Base-by-base conservation (phyloP, 2,888 invertebrate species). In the Polyommatus icarus region DNA sequence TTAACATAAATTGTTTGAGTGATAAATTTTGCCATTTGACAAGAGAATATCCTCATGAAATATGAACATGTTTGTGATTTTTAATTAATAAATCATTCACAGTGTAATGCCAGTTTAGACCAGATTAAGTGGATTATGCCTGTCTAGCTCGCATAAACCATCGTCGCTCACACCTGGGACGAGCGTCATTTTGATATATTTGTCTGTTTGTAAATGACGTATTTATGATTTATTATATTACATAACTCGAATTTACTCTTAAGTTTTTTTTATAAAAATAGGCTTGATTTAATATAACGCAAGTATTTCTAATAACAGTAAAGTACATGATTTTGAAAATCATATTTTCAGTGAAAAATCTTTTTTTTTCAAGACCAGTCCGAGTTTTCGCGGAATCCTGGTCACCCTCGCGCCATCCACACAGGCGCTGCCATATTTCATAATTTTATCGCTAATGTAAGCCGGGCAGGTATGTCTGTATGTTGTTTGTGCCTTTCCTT, bases 371-470 rank as follows among this genome's bases (percentile, higher is more conserved):
- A n/a, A 73, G 73, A 24, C 18, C 18, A 18, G 24, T 75, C 50
- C 18, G 10, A 72, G 1, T 40, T 72, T 72, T 40, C 72, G 10
- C 40, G 4, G 77, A 79, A 77, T 18, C 78, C 40, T 79, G 78
- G 78, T 76, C 61, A 15, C 61, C 36, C 78, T 80, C 81, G 77
- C 79, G 36, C 78, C 79, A 81, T 80, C 54, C 79, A 78, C 80
- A 82, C 81, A 81, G 79, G 80, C 80, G 79, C 80, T 79, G 85
- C 87, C 84, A 86, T 91, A 90, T 89, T 88, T 91, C 90, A 91
- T 90, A 89, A 90, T 88, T 90, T 90, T 90, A 91, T 91, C 90
- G 88, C 87, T 91, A 91, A 91, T 90, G 90, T 89, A 89, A 88
- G 85, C 84, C 84, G 84, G 85, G 84, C 83, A 85, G 85, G 87